Evolutionary conservation across 2,797 vertebrate genomes (phyloP).

Genomic region (Mormyrops boulengeri): DNA sequence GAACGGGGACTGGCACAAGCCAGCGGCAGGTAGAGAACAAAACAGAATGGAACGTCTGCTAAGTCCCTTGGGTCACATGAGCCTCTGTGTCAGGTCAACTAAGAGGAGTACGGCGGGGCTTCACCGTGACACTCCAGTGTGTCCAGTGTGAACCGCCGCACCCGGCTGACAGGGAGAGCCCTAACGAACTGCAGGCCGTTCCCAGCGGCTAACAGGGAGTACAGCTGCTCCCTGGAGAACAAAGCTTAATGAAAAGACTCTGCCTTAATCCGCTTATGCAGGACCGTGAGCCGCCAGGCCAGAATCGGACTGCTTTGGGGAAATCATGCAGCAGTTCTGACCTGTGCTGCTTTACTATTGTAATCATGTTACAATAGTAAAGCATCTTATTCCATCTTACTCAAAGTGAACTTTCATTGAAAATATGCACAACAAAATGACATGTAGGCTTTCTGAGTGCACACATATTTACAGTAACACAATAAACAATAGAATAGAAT

Average conservation of each 20-base stretch:
- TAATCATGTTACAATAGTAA: neutral
- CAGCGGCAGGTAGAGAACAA: neutral
- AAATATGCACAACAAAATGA: neutral
- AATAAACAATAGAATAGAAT: neutral
- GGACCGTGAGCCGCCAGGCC: neutral
- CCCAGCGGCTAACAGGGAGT: neutral
- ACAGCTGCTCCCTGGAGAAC: neutral
- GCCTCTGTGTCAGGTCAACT: neutral
- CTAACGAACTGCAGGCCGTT: neutral
- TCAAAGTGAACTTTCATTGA: neutral
- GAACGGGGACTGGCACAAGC: neutral
- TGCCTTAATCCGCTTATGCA: constrained; percentile 10
- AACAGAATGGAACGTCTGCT: neutral
- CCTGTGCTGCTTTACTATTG: neutral
- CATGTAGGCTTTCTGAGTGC: neutral
- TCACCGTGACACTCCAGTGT: neutral
- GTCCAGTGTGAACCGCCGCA: neutral
- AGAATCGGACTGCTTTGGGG: neutral
- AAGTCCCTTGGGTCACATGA: neutral
- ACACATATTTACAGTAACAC: neutral
- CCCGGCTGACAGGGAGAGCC: neutral
- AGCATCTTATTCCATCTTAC: neutral
- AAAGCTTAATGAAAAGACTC: neutral
- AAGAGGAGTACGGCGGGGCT: neutral
- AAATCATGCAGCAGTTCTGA: neutral